phyloP scores from a whole-genome alignment of 1,140 invertebrate genomes.

The Brachionus angularis region DNA sequence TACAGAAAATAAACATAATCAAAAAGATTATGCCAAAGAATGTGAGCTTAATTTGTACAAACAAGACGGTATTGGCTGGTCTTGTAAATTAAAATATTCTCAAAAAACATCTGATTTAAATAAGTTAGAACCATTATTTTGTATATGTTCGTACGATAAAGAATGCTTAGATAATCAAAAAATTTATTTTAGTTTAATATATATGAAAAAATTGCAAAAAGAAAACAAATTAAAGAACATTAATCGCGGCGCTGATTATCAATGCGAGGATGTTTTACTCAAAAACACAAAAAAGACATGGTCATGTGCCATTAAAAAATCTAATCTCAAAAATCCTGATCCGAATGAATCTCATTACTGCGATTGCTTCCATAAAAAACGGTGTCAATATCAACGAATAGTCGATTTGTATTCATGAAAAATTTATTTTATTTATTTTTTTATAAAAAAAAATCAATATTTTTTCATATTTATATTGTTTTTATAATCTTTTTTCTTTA shows the following conservation, averaged over 20 bases:
- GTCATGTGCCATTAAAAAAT: not conserved
- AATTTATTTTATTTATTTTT: no score
- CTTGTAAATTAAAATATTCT: not conserved
- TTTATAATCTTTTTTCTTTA: no score
- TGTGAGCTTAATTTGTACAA: no score
- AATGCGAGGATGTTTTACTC: constrained; percentile 4
- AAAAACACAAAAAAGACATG: not conserved
- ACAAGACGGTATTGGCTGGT: no score
- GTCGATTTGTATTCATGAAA: constrained; percentile 34
- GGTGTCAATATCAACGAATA: constrained; percentile 7
- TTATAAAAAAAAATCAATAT: no score
- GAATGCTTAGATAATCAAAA: not conserved
- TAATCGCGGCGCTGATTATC: constrained; percentile 23
- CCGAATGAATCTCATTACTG: not conserved
- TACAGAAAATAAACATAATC: no score
- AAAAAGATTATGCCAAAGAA: no score
- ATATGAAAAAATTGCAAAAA: not conserved
- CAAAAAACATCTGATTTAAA: not conserved
- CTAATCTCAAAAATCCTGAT: constrained; percentile 1
- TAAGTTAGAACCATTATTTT: not conserved
- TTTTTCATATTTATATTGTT: no score
- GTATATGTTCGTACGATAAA: constrained; percentile 15
- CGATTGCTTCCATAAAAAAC: not conserved
- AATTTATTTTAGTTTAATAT: constrained; percentile 14
- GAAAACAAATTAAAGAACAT: not conserved